Conservation (phyloP, 2,797 vertebrate genomes). For the Microctenopoma steveboyesi region DNA sequence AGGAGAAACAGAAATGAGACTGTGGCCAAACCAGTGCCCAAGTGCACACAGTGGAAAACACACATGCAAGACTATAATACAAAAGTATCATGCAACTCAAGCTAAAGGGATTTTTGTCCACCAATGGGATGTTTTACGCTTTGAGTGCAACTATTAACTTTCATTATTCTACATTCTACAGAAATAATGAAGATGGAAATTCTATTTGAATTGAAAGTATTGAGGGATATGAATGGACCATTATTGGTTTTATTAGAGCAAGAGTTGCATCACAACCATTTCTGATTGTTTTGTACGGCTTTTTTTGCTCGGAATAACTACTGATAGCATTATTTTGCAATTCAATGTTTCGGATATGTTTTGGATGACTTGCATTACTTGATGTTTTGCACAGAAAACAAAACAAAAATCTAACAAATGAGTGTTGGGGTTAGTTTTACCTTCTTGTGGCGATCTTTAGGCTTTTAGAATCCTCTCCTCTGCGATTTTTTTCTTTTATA, state of each 20-base stretch:
- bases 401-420: slow-evolving; percentile 79
- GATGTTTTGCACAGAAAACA: slow-evolving; percentile 77
- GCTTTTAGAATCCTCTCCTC: slow-evolving; percentile 87
- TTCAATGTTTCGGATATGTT: slow-evolving; percentile 73
- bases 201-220: slow-evolving; percentile 53
- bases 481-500: slow-evolving; percentile 86
- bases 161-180: slow-evolving; percentile 71
- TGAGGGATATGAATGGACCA: slow-evolving; percentile 74
- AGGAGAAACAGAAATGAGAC: slow-evolving; percentile 71
- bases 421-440: slow-evolving; percentile 88
- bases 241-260: slow-evolving; percentile 77
- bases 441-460: slow-evolving; percentile 87
- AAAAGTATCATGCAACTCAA: slow-evolving; percentile 79
- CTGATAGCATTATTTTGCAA: slow-evolving; percentile 74
- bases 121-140: slow-evolving; percentile 69
- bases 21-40: slow-evolving; percentile 22
- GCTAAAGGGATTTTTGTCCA: slow-evolving; percentile 61
- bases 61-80: slow-evolving; percentile 70
- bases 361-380: slow-evolving; percentile 80
- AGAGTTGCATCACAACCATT: slow-evolving; percentile 83
- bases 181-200: slow-evolving; percentile 69
- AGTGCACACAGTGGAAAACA: slow-evolving; percentile 40
- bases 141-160: slow-evolving; percentile 69
- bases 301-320: slow-evolving; percentile 79
- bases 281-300: slow-evolving; percentile 74